phyloP scores from a whole-genome alignment of 2,113 vertebrate genomes.

The Chlorodrepanis virens region DNA sequence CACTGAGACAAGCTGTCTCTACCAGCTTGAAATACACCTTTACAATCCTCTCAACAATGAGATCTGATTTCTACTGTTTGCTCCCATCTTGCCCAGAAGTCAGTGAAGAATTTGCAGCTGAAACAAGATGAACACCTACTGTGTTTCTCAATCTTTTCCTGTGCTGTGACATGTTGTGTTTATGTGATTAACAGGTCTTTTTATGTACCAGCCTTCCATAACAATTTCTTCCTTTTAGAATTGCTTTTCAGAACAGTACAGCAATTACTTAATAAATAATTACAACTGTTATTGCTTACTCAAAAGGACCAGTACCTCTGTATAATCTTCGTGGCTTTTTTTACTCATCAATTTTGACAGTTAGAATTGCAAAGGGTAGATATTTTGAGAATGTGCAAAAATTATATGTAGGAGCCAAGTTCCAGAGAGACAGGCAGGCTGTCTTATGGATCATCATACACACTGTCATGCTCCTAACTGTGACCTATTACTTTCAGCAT shows the following conservation, averaged over 20 bases:
- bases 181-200: background rate
- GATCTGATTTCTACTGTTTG: background rate
- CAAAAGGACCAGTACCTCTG: background rate
- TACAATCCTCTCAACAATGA: background rate
- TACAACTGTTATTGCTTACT: background rate
- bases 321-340: background rate
- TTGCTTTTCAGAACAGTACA: background rate
- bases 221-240: background rate
- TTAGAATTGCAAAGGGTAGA: background rate
- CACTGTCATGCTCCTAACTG: background rate
- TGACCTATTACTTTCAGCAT: background rate
- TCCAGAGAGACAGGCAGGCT: background rate
- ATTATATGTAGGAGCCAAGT: background rate
- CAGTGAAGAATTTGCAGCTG: background rate
- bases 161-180: background rate
- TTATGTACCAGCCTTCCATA: background rate
- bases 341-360: background rate
- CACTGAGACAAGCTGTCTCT: background rate
- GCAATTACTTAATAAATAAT: background rate
- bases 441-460: background rate
- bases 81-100: background rate
- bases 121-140: background rate
- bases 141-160: background rate
- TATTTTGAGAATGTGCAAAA: background rate
- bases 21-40: background rate